Base-by-base conservation (phyloP, 2,888 invertebrate species). In the Meiosimyza platycephala region DNA sequence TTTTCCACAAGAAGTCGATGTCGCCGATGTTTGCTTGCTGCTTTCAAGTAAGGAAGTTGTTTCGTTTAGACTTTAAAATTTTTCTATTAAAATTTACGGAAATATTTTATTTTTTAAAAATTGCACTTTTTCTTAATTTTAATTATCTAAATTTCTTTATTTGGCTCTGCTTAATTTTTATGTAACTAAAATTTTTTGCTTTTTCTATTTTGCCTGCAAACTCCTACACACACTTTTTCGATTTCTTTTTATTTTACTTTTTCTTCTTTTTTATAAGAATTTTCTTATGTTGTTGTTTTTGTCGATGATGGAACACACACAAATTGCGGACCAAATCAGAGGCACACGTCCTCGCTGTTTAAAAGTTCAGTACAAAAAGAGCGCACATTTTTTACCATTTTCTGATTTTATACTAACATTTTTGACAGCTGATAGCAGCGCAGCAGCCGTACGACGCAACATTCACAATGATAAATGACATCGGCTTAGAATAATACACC, bases 301-400 rank as follows among this genome's bases (percentile, higher is more conserved):
- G n/a, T 54, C 72, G 48, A 71, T 74, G 68, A 73, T 76, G 76
- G 68, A 76, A 72, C 76, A 75, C 76, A 72, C 73, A 74, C 40
- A 40, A 40, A 40, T 50, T 68, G 51, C 71, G 71, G 76, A 75
- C 79, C 78, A 77, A 78, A 66, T 57, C 60, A 67, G 48, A 74
- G 75, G 72, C 71, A 73, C 60, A 82, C 83, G 83, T 84, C 82
- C 79, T 78, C 78, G 74, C 82, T 79, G 78, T 73, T 79, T 40
- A 78, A 79, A 80, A 79, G 78, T 80, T 78, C 76, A 77, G 72
- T 78, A 77, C 78, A 78, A 83, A 85, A 83, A 85, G 85, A 84
- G 83, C 81, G 79, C 75, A 79, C 68, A 59, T 67, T 71, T 76
- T 76, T 74, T 62, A 62, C 71, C 50, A 69, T 74, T 76, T 71